Percentiles rank a stretch among this genome's conserved stretches.
Evolutionary conservation across 2,113 vertebrate genomes (phyloP).

Genomic region (Symphodus melops): DNA sequence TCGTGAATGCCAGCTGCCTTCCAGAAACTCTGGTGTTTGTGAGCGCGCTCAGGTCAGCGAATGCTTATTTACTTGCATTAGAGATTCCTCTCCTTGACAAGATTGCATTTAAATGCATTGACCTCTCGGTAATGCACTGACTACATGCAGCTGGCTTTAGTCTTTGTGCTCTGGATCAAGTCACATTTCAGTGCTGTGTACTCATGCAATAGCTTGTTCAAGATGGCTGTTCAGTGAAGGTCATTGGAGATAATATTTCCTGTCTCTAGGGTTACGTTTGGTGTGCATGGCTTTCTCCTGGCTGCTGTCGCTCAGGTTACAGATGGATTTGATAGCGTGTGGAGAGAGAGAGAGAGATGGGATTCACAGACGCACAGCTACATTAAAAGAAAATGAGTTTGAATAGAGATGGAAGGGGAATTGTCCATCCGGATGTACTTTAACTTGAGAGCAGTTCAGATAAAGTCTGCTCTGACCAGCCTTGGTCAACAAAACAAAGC

Average conservation of each 20-base stretch:
- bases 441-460: conserved; percentile 7
- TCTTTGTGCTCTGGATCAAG: conserved; percentile 14
- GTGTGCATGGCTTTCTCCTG: not conserved
- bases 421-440: conserved; percentile 6
- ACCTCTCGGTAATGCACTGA: conserved; percentile 38
- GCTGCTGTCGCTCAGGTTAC: not conserved
- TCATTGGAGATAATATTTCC: not conserved
- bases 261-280: not conserved
- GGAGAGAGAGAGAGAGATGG: not conserved
- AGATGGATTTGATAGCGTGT: not conserved
- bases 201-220: conserved; percentile 13
- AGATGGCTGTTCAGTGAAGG: conserved; percentile 19
- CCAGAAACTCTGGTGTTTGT: conserved; percentile 27
- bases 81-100: conserved; percentile 34
- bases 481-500: not conserved
- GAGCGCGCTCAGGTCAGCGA: conserved; percentile 40
- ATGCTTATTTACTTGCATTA: conserved; percentile 32
- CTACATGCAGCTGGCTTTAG: not conserved
- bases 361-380: conserved; percentile 5
- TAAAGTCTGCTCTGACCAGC: not conserved
- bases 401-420: conserved; percentile 25
- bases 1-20: conserved; percentile 22
- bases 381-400: conserved; percentile 14
- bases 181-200: conserved; percentile 23
- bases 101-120: conserved; percentile 43